phyloP scores from a whole-genome alignment of 2,888 invertebrate genomes.

The Limnephilus marmoratus region DNA sequence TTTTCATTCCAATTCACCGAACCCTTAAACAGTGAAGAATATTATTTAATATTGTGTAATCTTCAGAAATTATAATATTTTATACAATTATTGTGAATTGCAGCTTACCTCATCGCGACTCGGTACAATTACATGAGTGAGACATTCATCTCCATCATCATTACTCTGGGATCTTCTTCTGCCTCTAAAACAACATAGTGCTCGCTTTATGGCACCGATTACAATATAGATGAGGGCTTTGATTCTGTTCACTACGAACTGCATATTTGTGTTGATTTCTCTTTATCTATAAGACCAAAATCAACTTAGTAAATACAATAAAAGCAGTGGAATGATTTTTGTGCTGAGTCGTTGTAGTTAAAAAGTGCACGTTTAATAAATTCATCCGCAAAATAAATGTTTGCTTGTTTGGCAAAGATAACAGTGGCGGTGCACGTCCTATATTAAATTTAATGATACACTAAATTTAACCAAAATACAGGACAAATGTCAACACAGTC shows the following conservation, averaged over 20 bases:
- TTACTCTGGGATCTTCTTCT: conserved; percentile 67
- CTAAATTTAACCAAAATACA: background rate
- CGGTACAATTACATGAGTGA: conserved; percentile 68
- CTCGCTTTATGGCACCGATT: conserved; percentile 68
- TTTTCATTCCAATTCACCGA: conserved; percentile 66
- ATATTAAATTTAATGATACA: background rate
- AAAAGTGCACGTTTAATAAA: background rate
- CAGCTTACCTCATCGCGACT: conserved; percentile 51
- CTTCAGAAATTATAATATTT: background rate
- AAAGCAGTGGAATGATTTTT: background rate
- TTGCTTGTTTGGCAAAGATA: background rate
- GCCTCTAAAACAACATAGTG: conserved; percentile 69
- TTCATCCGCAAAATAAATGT: background rate
- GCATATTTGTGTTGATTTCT: conserved; percentile 57
- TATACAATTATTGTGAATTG: background rate
- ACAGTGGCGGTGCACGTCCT: background rate
- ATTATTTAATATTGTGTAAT: background rate
- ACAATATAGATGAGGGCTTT: conserved; percentile 68
- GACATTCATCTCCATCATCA: conserved; percentile 68
- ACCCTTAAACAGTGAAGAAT: conserved; percentile 38
- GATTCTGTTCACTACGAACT: conserved; percentile 67
- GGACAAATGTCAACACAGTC: background rate
- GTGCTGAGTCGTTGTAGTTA: background rate
- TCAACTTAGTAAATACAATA: background rate
- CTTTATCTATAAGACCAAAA: conserved; percentile 39